phyloP scores from a whole-genome alignment of 2,797 vertebrate species.

The Chrosomus eos region DNA sequence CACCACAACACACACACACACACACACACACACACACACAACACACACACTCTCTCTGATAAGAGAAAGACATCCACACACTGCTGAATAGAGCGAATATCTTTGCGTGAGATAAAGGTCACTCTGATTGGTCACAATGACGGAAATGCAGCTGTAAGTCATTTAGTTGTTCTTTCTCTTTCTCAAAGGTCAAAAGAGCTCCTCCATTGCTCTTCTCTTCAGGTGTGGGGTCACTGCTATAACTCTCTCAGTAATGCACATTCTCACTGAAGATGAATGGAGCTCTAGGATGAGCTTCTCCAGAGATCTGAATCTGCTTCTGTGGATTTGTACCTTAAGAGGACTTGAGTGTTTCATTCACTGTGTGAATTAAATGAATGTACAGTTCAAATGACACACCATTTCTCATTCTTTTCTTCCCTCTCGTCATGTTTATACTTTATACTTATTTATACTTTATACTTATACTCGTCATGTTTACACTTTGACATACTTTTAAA shows the following conservation, averaged over 20 bases:
- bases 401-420: not conserved
- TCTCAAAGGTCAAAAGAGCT: slow-evolving; percentile 54
- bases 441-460: too few species aligned
- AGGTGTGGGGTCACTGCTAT: slow-evolving; percentile 15
- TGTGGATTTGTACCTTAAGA: not conserved
- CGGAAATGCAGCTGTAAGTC: slow-evolving; percentile 72
- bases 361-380: not conserved
- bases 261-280: not conserved
- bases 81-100: slow-evolving; percentile 36
- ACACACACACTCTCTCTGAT: not conserved
- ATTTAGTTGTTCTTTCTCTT: slow-evolving; percentile 66
- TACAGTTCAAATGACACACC: not conserved
- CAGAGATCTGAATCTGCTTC: slow-evolving; percentile 47
- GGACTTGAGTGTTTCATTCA: not conserved
- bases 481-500: not conserved
- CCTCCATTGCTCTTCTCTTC: slow-evolving; percentile 46
- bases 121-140: slow-evolving; percentile 71
- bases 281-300: not conserved
- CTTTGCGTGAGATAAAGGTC: slow-evolving; percentile 71
- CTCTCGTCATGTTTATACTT: not conserved
- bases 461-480: not conserved
- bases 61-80: slow-evolving; percentile 25
- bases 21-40: not conserved
- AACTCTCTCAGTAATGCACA: slow-evolving; percentile 44
- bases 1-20: not conserved